Evolutionary conservation across 2,797 vertebrate species (phyloP).

Genomic region (Echiichthys vipera): DNA sequence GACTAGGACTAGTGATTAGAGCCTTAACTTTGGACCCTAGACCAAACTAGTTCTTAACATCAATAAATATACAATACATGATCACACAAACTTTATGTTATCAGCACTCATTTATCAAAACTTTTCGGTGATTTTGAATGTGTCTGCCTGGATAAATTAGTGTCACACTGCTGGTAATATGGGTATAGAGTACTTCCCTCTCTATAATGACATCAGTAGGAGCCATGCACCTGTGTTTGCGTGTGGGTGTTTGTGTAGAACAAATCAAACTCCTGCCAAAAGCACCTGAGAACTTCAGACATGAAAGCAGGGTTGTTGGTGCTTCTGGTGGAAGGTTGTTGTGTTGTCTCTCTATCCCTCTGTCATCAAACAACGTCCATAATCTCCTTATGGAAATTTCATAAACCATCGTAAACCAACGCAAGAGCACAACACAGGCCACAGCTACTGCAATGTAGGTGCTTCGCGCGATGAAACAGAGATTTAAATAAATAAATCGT

Average conservation of each 20-base stretch:
- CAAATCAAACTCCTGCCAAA: slow-evolving; percentile 67
- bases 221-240: not conserved
- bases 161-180: too few species aligned
- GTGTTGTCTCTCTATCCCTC: slow-evolving; percentile 52
- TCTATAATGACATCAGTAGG: not conserved
- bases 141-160: not conserved
- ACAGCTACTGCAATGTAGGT: slow-evolving; percentile 36
- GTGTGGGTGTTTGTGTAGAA: not conserved
- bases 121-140: not conserved
- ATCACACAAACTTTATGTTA: not conserved
- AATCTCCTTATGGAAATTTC: slow-evolving; percentile 80
- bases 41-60: too few species aligned
- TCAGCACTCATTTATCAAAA: not conserved
- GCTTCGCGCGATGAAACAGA: slow-evolving; percentile 49
- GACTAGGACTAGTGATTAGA: too few species aligned
- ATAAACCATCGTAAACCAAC: slow-evolving; percentile 33
- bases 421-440: slow-evolving; percentile 28
- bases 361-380: slow-evolving; percentile 61
- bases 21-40: too few species aligned
- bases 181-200: not conserved
- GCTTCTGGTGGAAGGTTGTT: slow-evolving; percentile 25
- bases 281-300: slow-evolving; percentile 54
- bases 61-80: not conserved
- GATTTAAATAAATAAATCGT: slow-evolving; percentile 76
- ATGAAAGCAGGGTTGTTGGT: slow-evolving; percentile 57